phyloP scores from a whole-genome alignment of 2,888 invertebrate genomes.

The Archaeoteleia sp. region DNA sequence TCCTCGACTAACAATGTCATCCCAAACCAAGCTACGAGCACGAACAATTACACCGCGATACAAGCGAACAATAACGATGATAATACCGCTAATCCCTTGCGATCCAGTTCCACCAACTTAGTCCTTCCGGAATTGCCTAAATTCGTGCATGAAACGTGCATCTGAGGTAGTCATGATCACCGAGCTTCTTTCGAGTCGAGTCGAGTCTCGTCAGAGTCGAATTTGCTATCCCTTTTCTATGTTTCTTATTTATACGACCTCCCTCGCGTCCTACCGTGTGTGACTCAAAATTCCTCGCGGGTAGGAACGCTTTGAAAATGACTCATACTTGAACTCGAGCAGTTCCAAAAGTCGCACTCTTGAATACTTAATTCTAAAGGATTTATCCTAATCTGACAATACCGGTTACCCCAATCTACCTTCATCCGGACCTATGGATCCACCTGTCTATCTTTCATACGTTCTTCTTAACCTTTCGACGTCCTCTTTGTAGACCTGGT shows the following conservation, averaged over 20 bases:
- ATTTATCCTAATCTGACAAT: background rate
- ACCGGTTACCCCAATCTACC: background rate
- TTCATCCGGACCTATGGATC: background rate
- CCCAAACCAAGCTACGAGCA: constrained; percentile 61
- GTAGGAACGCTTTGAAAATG: background rate
- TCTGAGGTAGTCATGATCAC: constrained; percentile 74
- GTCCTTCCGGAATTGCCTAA: constrained; percentile 78
- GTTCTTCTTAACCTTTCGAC: background rate
- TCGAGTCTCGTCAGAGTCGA: background rate
- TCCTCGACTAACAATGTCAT: constrained; percentile 58
- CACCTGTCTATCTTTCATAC: background rate
- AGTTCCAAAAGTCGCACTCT: too few relatives aligned
- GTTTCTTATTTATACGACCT: background rate
- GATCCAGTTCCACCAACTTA: constrained; percentile 72
- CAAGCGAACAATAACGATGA: constrained; percentile 65
- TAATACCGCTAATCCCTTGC: constrained; percentile 63
- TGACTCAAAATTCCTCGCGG: background rate
- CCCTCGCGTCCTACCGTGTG: background rate
- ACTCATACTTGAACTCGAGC: background rate
- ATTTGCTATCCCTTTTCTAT: background rate
- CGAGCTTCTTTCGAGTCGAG: constrained; percentile 2
- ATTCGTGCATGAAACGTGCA: constrained; percentile 84
- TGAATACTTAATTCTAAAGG: background rate
- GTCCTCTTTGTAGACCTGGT: constrained; percentile 4
- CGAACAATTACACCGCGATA: constrained; percentile 63